Base-by-base conservation (phyloP, 1,140 invertebrate species). In the Drosophila tristis region DNA sequence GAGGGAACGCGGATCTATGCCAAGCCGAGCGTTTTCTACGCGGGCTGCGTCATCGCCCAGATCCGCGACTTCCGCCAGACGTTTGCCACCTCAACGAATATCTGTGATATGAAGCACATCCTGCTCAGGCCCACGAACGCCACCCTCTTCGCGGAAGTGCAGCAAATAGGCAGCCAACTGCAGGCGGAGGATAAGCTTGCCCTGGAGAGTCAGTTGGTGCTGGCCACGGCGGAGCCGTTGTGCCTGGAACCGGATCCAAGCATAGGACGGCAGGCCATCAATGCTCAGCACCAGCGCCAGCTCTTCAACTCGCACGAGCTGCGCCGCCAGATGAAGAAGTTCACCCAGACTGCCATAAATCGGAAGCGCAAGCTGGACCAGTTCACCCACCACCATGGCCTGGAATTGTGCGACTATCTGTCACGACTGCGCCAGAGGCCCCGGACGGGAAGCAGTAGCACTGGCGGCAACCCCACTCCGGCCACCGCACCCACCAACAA, bases 11-110 rank as follows among this genome's bases (percentile, higher is more conserved):
- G 82, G 7, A 81, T 86, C n/a, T 89, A 82, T 71, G 82, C 80
- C 23, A 91, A 91, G 50, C 95, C 95, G 20, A 95, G 95, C 91
- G 93, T 98, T 20, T 98, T 98, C 93, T 98, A 98, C 90, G 96
- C 95, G 74, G 97, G 97, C 29, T 98, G 97, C 93, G 96, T 98
- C 49, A 96, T 98, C 85, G 96, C 96, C 71, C 97, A 98, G 94
- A 94, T 99, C 70, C 94, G 97, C 85, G 97, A 98, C 93, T 97
- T 97, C 91, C 94, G 97, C 74, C 95, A 97, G 92, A 94, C 95
- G 66, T 95, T 95, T 92, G 94, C 95, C 74, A 93, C 94, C 80
- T 93, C 92, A 76, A 95, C 94, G 92, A 94, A 93, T 92, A 91
- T 94, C 80, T 95, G 95, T 93, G 95, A 96, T 93, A 95, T 95